phyloP scores from a whole-genome alignment of 2,888 invertebrate species.

The Drosophila rubida region DNA sequence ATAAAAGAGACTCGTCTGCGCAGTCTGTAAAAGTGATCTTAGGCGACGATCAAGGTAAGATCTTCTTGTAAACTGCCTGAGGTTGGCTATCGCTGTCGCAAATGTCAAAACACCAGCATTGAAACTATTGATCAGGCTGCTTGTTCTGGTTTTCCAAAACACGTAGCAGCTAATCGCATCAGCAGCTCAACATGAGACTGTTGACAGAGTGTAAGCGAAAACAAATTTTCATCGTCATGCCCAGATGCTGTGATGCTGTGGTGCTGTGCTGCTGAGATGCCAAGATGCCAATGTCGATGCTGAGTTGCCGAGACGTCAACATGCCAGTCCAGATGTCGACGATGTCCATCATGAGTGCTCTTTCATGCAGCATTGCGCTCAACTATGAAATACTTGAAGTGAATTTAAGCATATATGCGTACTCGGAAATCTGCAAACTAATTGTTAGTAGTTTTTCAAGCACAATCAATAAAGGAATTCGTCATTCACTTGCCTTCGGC shows the following conservation, averaged over 20 bases:
- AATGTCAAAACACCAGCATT: constrained; percentile 62
- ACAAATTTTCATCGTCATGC: constrained; percentile 53
- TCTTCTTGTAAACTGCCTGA: constrained; percentile 23
- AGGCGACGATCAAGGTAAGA: constrained; percentile 68
- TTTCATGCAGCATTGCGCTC: constrained; percentile 6
- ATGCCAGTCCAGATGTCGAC: constrained; percentile 32
- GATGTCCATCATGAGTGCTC: constrained; percentile 26
- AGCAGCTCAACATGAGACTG: constrained; percentile 44
- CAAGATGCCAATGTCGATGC: constrained; percentile 6
- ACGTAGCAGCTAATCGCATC: constrained; percentile 62
- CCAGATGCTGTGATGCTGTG: constrained; percentile 14
- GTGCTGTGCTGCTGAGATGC: constrained; percentile 32
- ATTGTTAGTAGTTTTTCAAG: not conserved
- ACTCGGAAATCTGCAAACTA: not conserved
- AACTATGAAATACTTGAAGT: constrained; percentile 10
- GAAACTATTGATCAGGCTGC: constrained; percentile 16
- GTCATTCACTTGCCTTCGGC: not conserved
- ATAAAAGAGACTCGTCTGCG: constrained; percentile 25
- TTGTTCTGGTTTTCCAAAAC: constrained; percentile 47
- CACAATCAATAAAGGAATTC: not conserved
- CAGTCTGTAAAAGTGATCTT: constrained; percentile 55
- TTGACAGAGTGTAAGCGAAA: constrained; percentile 55
- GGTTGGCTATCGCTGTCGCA: constrained; percentile 39
- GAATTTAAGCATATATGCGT: not conserved
- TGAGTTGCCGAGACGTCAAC: constrained; percentile 23